A percentile compares a stretch with the other conserved stretches of the same genome.
Evolutionary conservation across 2,113 vertebrate species (phyloP).

Genomic region (Microcebus murinus): DNA sequence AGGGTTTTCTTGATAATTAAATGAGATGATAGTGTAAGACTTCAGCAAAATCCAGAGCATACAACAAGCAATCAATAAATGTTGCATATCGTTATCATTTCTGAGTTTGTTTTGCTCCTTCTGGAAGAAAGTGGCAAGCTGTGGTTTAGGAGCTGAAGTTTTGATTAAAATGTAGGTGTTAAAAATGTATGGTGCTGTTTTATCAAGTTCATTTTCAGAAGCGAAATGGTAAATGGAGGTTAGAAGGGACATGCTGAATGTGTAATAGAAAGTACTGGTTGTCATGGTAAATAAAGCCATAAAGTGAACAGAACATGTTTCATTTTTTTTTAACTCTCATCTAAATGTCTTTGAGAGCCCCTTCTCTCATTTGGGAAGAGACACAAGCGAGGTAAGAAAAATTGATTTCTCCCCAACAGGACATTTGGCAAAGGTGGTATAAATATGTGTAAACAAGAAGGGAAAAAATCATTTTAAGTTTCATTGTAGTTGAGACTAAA

Average conservation of each 20-base stretch:
- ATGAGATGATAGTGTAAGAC: background rate
- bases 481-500: background rate
- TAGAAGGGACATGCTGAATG: conserved; percentile 58
- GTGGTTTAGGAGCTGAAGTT: conserved; percentile 43
- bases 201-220: conserved; percentile 59
- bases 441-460: conserved; percentile 40
- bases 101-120: background rate
- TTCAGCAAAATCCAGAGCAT: background rate
- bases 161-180: conserved; percentile 39
- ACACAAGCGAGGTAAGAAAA: conserved; percentile 51
- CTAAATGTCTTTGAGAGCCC: conserved; percentile 25
- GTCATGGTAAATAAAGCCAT: conserved; percentile 73
- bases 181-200: background rate
- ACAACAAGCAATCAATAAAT: background rate
- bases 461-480: background rate
- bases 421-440: background rate
- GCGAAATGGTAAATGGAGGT: conserved; percentile 51
- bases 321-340: conserved; percentile 67
- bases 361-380: conserved; percentile 64
- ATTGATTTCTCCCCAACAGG: conserved; percentile 50
- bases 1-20: conserved; percentile 4
- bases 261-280: conserved; percentile 68
- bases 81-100: background rate
- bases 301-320: conserved; percentile 50
- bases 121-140: background rate